Conservation (phyloP, 2,113 vertebrate species). For the Phylloscopus whistleri region DNA sequence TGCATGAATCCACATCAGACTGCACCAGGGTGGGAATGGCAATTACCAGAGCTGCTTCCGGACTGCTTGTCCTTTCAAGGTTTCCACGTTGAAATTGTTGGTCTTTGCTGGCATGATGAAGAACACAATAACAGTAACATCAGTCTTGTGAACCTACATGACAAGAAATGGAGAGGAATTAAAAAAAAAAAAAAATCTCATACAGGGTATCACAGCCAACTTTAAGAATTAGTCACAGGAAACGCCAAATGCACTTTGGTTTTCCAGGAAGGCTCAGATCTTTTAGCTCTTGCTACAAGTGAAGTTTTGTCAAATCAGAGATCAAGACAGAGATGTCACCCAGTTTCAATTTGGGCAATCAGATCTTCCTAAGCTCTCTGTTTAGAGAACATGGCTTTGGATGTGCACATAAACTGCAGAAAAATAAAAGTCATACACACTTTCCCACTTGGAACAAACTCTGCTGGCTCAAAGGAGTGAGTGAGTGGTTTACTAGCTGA, state of each 20-base stretch:
- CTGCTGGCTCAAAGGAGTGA: neutral
- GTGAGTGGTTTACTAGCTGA: neutral
- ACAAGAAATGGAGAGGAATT: neutral
- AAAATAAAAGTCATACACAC: neutral
- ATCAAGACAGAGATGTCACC: neutral
- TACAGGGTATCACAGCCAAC: neutral
- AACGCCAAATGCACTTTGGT: neutral
- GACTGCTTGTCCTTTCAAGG: conserved; percentile 92
- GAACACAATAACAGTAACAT: conserved; percentile 91
- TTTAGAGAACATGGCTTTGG: neutral
- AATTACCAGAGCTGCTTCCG: conserved; percentile 94
- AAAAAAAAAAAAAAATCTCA: neutral
- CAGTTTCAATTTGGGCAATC: neutral
- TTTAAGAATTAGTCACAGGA: neutral
- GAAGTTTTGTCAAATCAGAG: neutral
- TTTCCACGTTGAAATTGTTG: conserved; percentile 98
- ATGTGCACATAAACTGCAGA: neutral
- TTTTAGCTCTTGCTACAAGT: neutral
- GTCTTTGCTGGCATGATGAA: conserved; percentile 98
- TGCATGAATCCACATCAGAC: neutral
- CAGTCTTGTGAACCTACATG: conserved; percentile 85
- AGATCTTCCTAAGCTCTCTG: neutral
- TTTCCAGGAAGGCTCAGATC: neutral
- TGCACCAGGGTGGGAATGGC: neutral
- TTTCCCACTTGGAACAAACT: neutral